Percentiles rank a stretch among this genome's conserved stretches.
Evolutionary conservation across 2,888 invertebrate species (phyloP).

Genomic region (Chloroclystis v-ata): DNA sequence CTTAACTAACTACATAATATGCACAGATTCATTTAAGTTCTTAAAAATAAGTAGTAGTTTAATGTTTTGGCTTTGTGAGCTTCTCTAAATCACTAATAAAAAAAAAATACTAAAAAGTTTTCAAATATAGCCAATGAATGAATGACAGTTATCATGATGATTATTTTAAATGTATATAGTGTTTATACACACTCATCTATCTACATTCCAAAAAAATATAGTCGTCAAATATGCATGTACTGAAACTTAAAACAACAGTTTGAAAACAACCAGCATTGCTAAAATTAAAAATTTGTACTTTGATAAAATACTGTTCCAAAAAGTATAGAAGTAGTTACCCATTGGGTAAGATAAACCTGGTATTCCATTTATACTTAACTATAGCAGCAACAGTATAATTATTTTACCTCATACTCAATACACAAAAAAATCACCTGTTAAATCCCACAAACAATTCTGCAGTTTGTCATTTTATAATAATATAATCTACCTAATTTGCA

Average conservation of each 20-base stretch:
- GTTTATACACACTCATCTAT: not conserved
- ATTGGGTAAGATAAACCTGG: not conserved
- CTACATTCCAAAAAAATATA: not conserved
- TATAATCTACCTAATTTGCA: not conserved
- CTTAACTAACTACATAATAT: constrained; percentile 10
- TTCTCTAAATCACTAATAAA: too few species aligned
- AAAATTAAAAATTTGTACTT: constrained; percentile 32
- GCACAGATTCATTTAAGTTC: constrained; percentile 19
- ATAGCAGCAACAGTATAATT: too few species aligned
- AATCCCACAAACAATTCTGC: not conserved
- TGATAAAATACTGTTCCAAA: constrained; percentile 36
- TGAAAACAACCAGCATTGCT: constrained; percentile 30
- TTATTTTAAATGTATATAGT: too few species aligned
- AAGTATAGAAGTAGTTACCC: constrained; percentile 8
- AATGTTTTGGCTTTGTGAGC: too few species aligned
- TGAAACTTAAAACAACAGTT: constrained; percentile 2
- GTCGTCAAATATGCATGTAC: not conserved
- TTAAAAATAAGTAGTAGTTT: constrained; percentile 4
- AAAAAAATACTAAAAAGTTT: not conserved
- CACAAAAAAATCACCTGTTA: too few species aligned
- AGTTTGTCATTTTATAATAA: not conserved
- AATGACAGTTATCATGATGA: too few species aligned
- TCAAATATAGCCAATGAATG: not conserved
- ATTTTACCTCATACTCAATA: not conserved
- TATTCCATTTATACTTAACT: too few species aligned